Base-by-base conservation (phyloP, 2,888 invertebrate species). In the Caenorhabditis wallacei region DNA sequence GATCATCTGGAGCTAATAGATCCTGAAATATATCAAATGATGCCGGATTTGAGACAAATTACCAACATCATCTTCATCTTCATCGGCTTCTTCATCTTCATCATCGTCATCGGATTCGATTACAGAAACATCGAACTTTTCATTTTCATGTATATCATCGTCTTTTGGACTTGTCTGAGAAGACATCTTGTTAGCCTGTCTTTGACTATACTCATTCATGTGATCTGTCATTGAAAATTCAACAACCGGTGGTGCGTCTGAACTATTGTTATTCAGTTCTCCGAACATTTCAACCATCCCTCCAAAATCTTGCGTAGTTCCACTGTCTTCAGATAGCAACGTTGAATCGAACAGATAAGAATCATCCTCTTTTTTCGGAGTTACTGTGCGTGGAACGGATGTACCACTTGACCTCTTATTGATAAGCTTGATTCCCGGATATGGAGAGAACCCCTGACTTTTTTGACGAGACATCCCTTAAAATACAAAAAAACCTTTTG, bases 161-260 rank as follows among this genome's bases (percentile, higher is more conserved):
- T 51, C 40, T 0, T 59, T n/a, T 16, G 7, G 11, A 13, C 24
- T 16, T 30, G 16, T 18, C 18, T 59, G 54, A 4, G 46, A 37
- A 13, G 46, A 18, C 37, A 66, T 64, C 7, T 51, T 48, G 2
- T 64, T 43, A 0, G 75, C 75, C 40, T 68, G 68, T 51, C 75
- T 26, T 10, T 75, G 48, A 51, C 51, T 68, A 51, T 51, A 75
- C 0, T 75, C 75, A 13, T 46, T 51, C 37, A 75, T 51, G 20
- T 75, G 75, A 13, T 22, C 68, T 24, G 51, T 24, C 75, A 75
- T 75, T 1, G 75, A 75, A 20, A 75, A 75, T 37, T 75, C 75
- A 1, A 68, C 68, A 20, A 40, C 37, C 2, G 51, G 37, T n/a
- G 35, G 46, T 18, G 22, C 1, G 18, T 43, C 43, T 10, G 46